Evolutionary conservation across 2,888 invertebrate genomes (phyloP).

Genomic region (Orchestes rusci): DNA sequence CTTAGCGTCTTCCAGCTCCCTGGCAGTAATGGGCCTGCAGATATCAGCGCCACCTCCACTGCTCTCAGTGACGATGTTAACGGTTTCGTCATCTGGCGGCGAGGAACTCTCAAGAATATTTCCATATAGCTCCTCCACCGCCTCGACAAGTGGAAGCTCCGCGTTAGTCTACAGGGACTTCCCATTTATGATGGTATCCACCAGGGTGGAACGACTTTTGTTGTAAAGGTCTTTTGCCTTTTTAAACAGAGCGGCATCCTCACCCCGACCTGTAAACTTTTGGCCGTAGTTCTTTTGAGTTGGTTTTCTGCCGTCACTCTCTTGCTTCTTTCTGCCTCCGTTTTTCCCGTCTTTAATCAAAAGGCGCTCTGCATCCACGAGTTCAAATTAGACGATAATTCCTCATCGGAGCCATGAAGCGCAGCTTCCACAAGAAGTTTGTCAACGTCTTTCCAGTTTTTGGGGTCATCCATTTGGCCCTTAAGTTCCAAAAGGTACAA

Average conservation of each 20-base stretch:
- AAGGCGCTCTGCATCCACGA: too few species aligned
- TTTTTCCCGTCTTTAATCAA: too few species aligned
- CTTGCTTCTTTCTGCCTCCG: too few species aligned
- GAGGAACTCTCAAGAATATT: neutral
- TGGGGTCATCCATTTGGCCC: too few species aligned
- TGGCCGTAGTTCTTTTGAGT: neutral
- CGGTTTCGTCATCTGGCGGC: conserved; percentile 1
- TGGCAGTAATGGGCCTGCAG: neutral
- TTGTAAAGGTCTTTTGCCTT: conserved; percentile 1
- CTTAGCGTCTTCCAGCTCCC: neutral
- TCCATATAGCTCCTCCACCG: neutral
- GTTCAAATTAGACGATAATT: too few species aligned
- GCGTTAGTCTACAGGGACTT: neutral
- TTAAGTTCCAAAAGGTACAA: too few species aligned
- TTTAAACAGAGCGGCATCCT: neutral
- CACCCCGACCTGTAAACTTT: neutral
- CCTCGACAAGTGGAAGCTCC: neutral
- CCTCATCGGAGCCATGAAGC: too few species aligned
- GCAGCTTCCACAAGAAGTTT: too few species aligned
- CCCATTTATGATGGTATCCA: neutral
- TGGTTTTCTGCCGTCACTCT: neutral
- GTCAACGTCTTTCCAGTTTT: too few species aligned
- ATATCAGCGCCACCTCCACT: too few species aligned
- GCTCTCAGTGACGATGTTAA: neutral
- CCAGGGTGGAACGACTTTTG: neutral